Evolutionary conservation across 64 coral and sea anemone species (phyloP), one percentile per base, ranked within the genome.

Genomic region (Montipora capricornis): DNA sequence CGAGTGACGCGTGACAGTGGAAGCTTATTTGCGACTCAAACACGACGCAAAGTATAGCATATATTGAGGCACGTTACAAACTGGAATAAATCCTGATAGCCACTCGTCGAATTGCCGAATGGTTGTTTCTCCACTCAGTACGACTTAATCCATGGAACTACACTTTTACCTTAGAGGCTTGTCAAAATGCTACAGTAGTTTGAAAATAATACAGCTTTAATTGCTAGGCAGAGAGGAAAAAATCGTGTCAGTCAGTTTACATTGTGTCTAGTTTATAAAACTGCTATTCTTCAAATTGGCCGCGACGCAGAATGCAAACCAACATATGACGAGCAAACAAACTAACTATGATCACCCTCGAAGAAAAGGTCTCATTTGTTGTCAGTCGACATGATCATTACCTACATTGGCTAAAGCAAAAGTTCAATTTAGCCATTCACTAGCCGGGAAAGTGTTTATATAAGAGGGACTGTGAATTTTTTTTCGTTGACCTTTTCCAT

Each of bases 241-340:
- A 75, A 75, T 12, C 2, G n/a, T 75, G 45, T 46, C 82, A 47
- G 82, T 16, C 45, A 20, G 82, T 86, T 49, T 69, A n/a, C 62
- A 86, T 49, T 86, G 6, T 8, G 47, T 49, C 14, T 67, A 68
- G 81, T 29, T 60, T 83, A 44, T 46, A 68, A 15, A 24, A 70
- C 6, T 3, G 16, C 66, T 86, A 70, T 71, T 71, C 45, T 46
- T 4, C 44, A 19, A 6, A 49, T 19, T 3, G 11, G 45, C 5
- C 7, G 8, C 47, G 68, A 86, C 2, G 14, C 1, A 22, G 71
- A 86, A 69, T 83, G 6, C 20, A 62, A 83, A 37, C 71, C 29
- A 71, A 47, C 37, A 10, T n/a, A 66, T 70, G 5, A 71, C 71
- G 49, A 86, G 62, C 62, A 69, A 86, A 86, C 82, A 86, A 69